phyloP scores from a whole-genome alignment of 2,888 invertebrate genomes.

The Furcula furcula region DNA sequence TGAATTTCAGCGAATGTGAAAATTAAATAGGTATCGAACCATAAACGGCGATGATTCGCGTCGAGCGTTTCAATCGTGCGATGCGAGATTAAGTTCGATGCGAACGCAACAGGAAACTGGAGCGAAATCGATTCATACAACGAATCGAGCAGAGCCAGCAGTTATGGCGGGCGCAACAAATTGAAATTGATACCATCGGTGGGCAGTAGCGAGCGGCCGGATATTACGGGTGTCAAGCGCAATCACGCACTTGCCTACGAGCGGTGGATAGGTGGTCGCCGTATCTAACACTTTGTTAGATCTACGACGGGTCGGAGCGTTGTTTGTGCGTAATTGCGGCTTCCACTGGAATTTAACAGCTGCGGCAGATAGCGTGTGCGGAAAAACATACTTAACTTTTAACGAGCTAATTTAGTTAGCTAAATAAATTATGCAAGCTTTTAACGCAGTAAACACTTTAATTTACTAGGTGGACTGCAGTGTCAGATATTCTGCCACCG shows the following conservation, averaged over 20 bases:
- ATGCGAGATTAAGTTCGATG: slow-evolving; percentile 69
- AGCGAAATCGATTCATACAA: slow-evolving; percentile 74
- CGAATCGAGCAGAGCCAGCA: slow-evolving; percentile 68
- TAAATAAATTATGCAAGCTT: too few relatives aligned
- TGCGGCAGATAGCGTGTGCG: slow-evolving; percentile 16
- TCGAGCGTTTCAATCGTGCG: slow-evolving; percentile 62
- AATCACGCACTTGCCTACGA: slow-evolving; percentile 68
- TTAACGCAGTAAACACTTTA: neutral
- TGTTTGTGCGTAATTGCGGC: slow-evolving; percentile 30
- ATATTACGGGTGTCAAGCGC: slow-evolving; percentile 78
- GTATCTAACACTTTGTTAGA: slow-evolving; percentile 49
- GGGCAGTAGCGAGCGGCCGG: slow-evolving; percentile 67
- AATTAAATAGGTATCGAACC: slow-evolving; percentile 49
- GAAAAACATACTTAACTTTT: neutral
- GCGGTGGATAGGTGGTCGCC: slow-evolving; percentile 32
- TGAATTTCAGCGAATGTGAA: slow-evolving; percentile 46
- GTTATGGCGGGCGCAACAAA: slow-evolving; percentile 75
- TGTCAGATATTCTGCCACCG: too few relatives aligned
- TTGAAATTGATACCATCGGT: slow-evolving; percentile 81
- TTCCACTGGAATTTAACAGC: slow-evolving; percentile 23
- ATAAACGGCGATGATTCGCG: slow-evolving; percentile 49
- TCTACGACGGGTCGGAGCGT: slow-evolving; percentile 25
- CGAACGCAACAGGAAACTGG: slow-evolving; percentile 75
- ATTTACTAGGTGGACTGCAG: too few relatives aligned
- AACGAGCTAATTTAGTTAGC: neutral